Base-by-base conservation (phyloP, 2,797 vertebrate species). In the Ibycter americanus region DNA sequence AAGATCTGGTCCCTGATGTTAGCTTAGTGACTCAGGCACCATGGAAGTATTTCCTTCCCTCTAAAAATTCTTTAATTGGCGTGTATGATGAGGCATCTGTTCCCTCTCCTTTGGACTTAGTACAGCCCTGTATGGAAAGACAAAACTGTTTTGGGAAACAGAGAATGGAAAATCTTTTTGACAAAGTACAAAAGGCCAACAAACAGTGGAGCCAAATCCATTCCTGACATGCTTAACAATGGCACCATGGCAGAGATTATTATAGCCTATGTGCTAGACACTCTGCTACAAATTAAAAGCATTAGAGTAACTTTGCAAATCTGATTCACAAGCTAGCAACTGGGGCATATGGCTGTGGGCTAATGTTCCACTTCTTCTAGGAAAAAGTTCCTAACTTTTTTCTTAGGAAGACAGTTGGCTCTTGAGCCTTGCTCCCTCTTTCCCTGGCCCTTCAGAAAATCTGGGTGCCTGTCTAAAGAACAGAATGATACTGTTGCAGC, bases 151-250 rank as follows among this genome's bases (percentile, higher is more conserved):
- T 91, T 73, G 26, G 10, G 59, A 94, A 96, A 83, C 0, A 4
- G 49, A 72, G 42, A 86, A 71, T 47, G 89, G 91, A 93, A 97
- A 97, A 90, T 58, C 18, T 89, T 93, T 87, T 42, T 74, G 55
- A 92, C 56, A n/a, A 66, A 89, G 89, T 81, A 93, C 84, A 87
- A 81, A 89, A 95, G 74, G 65, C 89, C 90, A 96, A 65, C 27
- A 78, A 89, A 63, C 36, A 73, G 36, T 17, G 22, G 38, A 94
- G 67, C 34, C 86, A 92, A 93, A 89, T 83, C 78, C 74, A 71
- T 87, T 94, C 59, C 65, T 90, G 65, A 95, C 49, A 85, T 90
- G 59, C 36, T 29, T 81, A 17, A 83, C 3, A 9, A 90, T 36
- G 74, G 71, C 71, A 92, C 63, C 23, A 19, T 27, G 59, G 84